A percentile compares a stretch with the other conserved stretches of the same genome.
Conservation (phyloP, 2,113 vertebrate genomes). For the Macquaria australasica region DNA sequence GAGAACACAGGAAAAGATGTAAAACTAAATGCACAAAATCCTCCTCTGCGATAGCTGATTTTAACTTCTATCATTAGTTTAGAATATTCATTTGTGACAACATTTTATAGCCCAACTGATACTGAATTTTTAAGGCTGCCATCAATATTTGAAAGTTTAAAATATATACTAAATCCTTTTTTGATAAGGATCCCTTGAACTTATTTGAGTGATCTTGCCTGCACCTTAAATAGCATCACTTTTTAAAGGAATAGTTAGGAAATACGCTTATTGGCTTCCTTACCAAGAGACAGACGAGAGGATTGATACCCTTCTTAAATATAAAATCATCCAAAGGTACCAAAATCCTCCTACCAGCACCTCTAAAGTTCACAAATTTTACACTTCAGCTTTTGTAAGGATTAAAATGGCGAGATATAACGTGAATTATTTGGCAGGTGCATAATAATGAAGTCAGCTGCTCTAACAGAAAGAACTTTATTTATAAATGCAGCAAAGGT, state of each 20-base stretch:
- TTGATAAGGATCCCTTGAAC: neutral
- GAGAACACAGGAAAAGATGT: neutral
- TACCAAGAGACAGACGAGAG: neutral
- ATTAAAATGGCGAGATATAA: neutral
- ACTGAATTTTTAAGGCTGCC: neutral
- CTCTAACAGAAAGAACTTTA: no score
- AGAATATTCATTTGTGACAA: neutral
- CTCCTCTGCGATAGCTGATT: neutral
- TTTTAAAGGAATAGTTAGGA: neutral
- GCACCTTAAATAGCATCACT: neutral
- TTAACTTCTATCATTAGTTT: neutral
- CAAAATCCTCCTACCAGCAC: neutral
- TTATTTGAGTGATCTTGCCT: neutral
- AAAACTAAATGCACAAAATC: neutral
- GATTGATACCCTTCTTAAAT: neutral
- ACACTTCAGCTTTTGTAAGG: no score
- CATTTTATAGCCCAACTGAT: neutral
- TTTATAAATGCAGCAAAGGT: no score
- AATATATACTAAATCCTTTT: neutral
- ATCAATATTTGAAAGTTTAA: neutral
- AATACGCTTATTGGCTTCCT: neutral
- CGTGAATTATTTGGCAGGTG: no score
- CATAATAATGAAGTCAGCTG: no score
- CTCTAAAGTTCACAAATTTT: no score
- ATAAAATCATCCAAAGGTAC: neutral